phyloP scores from a whole-genome alignment of 2,113 vertebrate species.

The Bujurquina vittata region DNA sequence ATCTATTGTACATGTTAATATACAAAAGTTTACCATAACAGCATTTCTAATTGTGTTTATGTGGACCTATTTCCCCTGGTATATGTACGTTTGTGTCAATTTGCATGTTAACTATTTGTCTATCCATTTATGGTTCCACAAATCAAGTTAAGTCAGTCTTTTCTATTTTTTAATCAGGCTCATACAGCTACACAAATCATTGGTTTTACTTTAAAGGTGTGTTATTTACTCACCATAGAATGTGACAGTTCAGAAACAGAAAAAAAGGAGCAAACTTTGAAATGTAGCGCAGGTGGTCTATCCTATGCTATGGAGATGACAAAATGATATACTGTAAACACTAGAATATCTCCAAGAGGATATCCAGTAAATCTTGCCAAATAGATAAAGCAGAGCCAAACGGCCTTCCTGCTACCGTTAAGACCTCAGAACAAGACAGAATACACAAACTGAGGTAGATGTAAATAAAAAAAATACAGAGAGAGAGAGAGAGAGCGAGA shows the following conservation, averaged over 20 bases:
- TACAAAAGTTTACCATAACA: neutral
- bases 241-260: neutral
- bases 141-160: neutral
- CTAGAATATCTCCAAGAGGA: neutral
- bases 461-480: neutral
- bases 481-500: neutral
- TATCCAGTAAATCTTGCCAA: neutral
- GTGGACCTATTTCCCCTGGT: neutral
- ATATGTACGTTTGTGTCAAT: neutral
- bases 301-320: neutral
- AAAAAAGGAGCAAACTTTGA: neutral
- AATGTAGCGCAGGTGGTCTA: neutral
- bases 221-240: neutral
- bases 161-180: neutral
- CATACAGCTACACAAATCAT: neutral
- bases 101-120: neutral
- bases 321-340: neutral
- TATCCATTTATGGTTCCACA: neutral
- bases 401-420: neutral
- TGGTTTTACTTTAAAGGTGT: neutral
- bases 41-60: neutral
- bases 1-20: neutral
- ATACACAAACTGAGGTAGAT: neutral
- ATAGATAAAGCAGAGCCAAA: constrained; percentile 6
- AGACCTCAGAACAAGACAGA: neutral